Percentiles rank a stretch among this genome's conserved stretches.
Conservation (phyloP, 2,888 invertebrate species). For the Philereme transversata region DNA sequence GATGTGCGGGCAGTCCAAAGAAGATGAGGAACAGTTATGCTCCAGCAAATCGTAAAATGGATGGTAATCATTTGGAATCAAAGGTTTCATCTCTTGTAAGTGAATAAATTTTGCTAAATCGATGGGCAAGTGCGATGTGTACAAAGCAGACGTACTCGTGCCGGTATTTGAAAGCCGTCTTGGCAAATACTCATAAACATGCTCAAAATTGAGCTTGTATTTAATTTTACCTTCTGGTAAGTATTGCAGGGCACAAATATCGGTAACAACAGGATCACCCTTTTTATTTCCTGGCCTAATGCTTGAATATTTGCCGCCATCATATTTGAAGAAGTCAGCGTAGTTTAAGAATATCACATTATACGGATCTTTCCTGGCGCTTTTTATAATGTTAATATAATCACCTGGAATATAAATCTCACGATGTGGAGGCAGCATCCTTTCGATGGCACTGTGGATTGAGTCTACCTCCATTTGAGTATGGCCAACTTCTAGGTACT, state of each 20-base stretch:
- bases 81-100: slow-evolving; percentile 1
- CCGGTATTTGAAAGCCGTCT: slow-evolving; percentile 1
- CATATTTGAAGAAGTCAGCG: slow-evolving; percentile 22
- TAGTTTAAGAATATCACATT: slow-evolving; percentile 27
- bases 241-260: slow-evolving; percentile 8
- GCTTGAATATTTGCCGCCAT: slow-evolving; percentile 14
- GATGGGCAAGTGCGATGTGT: slow-evolving; percentile 1
- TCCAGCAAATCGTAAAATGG: slow-evolving; percentile 3
- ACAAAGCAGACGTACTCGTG: not conserved
- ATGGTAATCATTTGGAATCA: slow-evolving; percentile 1
- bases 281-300: slow-evolving; percentile 8
- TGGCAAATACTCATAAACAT: not conserved
- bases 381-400: slow-evolving; percentile 31
- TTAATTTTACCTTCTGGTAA: slow-evolving; percentile 9
- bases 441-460: slow-evolving; percentile 46
- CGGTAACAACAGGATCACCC: slow-evolving; percentile 9
- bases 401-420: slow-evolving; percentile 24
- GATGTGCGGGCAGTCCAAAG: not conserved
- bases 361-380: slow-evolving; percentile 31
- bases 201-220: slow-evolving; percentile 3
- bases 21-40: not conserved
- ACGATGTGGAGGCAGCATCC: slow-evolving; percentile 27
- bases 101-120: not conserved
- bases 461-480: slow-evolving; percentile 15
- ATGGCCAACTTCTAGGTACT: too few species aligned